Conservation (phyloP, 2,888 invertebrate genomes). For the Gryllus longicercus region DNA sequence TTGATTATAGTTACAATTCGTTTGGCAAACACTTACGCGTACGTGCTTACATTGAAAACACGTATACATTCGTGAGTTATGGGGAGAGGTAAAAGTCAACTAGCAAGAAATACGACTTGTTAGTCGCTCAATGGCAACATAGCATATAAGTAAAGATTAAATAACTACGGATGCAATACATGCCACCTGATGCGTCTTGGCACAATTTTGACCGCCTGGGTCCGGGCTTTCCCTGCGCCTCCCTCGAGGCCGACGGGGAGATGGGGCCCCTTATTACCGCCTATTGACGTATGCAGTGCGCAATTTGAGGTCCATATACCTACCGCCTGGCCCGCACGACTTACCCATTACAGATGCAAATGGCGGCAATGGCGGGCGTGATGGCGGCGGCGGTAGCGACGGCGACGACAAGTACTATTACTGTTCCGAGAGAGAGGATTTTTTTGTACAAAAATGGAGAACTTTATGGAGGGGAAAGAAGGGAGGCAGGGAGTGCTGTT, state of each 20-base stretch:
- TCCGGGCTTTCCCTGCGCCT: too few species aligned
- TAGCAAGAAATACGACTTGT: too few species aligned
- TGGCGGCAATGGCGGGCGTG: not conserved
- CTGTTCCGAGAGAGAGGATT: conserved; percentile 3
- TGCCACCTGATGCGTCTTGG: too few species aligned
- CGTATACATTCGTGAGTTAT: too few species aligned
- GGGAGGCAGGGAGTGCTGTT: not conserved
- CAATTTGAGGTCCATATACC: not conserved
- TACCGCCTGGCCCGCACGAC: not conserved
- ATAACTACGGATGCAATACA: too few species aligned
- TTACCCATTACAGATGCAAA: conserved; percentile 28
- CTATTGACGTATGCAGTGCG: conserved; percentile 6
- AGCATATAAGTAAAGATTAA: too few species aligned
- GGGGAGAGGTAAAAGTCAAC: too few species aligned
- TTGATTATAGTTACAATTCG: too few species aligned
- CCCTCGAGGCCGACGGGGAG: not conserved
- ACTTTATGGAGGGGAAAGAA: not conserved
- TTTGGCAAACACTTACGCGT: too few species aligned
- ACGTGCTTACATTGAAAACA: too few species aligned
- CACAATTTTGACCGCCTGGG: too few species aligned
- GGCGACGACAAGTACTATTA: not conserved
- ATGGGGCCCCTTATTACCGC: not conserved
- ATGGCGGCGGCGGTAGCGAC: not conserved
- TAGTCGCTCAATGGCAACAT: too few species aligned
- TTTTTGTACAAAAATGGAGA: conserved; percentile 18